These are phyloP conservation scores for Betta splendens DNA, from an alignment of 2,797 vertebrate species.

Conservation along the genomic window DNA sequence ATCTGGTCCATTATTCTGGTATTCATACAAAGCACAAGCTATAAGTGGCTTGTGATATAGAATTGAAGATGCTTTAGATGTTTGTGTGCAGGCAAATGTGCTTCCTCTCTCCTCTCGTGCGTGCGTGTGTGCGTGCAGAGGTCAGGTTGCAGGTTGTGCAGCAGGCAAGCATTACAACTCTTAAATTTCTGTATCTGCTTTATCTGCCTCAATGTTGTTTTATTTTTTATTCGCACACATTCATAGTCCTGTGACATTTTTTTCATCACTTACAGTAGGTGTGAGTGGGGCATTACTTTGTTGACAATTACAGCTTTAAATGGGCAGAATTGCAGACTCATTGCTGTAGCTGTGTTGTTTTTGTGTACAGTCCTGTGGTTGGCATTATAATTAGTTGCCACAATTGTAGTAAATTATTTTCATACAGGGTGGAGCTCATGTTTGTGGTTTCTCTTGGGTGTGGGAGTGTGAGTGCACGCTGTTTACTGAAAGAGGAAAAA, in stretches of 20 bases:
- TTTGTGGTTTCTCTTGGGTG: constrained; percentile 59
- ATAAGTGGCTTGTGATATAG: too few species aligned
- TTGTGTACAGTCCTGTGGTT: neutral
- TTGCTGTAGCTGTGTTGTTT: constrained; percentile 6
- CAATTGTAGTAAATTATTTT: constrained; percentile 32
- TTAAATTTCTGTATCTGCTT: neutral
- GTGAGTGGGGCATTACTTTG: neutral
- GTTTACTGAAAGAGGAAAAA: constrained; percentile 75
- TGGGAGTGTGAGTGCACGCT: constrained; percentile 45
- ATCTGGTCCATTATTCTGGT: too few species aligned
- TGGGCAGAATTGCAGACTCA: neutral
- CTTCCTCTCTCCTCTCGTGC: constrained; percentile 55
- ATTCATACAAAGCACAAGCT: too few species aligned
- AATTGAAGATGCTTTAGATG: constrained; percentile 10
- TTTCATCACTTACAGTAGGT: neutral
- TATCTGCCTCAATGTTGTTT: neutral
- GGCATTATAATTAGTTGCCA: constrained; percentile 24
- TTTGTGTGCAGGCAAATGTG: constrained; percentile 44
- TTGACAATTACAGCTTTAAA: neutral
- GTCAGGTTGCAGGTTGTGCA: constrained; percentile 33
- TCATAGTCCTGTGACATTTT: neutral
- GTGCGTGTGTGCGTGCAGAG: constrained; percentile 26
- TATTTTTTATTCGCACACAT: neutral
- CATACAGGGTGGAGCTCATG: constrained; percentile 59
- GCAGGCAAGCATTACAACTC: constrained; percentile 1